Percentiles rank a stretch among this genome's conserved stretches.
phyloP scores from a whole-genome alignment of 1,140 invertebrate genomes.

The Stenopsyche tienmushanensis region DNA sequence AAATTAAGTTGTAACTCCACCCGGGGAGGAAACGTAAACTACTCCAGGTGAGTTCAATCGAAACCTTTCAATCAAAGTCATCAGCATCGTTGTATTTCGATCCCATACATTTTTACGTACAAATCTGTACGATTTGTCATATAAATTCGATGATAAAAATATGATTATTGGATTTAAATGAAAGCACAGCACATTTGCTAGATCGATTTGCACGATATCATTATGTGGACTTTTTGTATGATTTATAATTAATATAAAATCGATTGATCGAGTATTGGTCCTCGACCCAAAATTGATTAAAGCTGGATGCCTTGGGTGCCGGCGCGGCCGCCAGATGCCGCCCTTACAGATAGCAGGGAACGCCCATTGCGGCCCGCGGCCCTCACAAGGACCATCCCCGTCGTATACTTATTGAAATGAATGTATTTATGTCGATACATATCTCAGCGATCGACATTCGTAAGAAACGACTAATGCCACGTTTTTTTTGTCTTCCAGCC shows the following conservation, averaged over 20 bases:
- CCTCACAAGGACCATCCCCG: constrained; percentile 20
- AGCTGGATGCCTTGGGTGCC: constrained; percentile 22
- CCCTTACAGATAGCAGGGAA: constrained; percentile 30
- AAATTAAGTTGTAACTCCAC: constrained; percentile 32
- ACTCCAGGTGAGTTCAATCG: not conserved
- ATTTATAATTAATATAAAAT: too few relatives aligned
- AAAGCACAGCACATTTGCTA: too few relatives aligned
- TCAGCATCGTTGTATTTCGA: too few relatives aligned
- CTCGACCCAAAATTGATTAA: too few relatives aligned
- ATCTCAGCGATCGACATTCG: constrained; percentile 17
- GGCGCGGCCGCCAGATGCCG: constrained; percentile 23
- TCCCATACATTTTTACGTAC: too few relatives aligned
- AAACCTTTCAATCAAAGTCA: too few relatives aligned
- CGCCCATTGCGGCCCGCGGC: constrained; percentile 19
- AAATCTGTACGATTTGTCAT: too few relatives aligned
- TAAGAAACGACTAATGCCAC: constrained; percentile 7
- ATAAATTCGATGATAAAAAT: too few relatives aligned
- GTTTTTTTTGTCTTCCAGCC: not conserved
- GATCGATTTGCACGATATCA: too few relatives aligned
- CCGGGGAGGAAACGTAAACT: constrained; percentile 10
- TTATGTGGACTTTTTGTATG: too few relatives aligned
- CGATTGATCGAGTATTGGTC: too few relatives aligned
- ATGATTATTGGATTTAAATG: too few relatives aligned
- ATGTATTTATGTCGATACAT: constrained; percentile 29
- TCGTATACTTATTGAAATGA: constrained; percentile 33